Conservation (phyloP, 2,797 vertebrate species). For the Channa striata region DNA sequence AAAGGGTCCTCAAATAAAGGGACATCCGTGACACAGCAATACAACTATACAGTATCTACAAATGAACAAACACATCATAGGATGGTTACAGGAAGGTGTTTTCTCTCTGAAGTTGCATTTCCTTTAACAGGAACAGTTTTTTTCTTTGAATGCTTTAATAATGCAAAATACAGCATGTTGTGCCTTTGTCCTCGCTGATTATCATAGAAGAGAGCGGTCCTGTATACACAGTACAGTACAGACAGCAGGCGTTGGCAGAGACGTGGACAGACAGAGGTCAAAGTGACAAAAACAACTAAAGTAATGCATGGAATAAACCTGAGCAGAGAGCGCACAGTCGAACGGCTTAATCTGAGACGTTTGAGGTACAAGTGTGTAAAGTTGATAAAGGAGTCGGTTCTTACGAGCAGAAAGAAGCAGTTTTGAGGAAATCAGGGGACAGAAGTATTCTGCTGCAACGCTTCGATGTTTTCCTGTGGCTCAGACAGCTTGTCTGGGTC, state of each 20-base stretch:
- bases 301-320: neutral
- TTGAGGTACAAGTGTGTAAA: neutral
- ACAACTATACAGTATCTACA: slow-evolving; percentile 5
- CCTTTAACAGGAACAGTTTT: neutral
- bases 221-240: slow-evolving; percentile 34
- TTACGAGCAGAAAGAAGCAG: slow-evolving; percentile 22
- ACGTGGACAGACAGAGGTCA: slow-evolving; percentile 34
- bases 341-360: too few relatives aligned
- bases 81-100: slow-evolving; percentile 25
- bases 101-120: slow-evolving; percentile 49
- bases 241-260: slow-evolving; percentile 31
- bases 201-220: slow-evolving; percentile 46
- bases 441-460: slow-evolving; percentile 29
- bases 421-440: slow-evolving; percentile 34
- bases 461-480: slow-evolving; percentile 26
- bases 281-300: slow-evolving; percentile 30
- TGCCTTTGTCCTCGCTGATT: slow-evolving; percentile 10
- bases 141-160: neutral
- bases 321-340: too few relatives aligned
- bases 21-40: slow-evolving; percentile 36
- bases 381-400: slow-evolving; percentile 7
- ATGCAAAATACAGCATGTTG: neutral
- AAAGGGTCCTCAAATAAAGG: slow-evolving; percentile 42
- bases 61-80: slow-evolving; percentile 25
- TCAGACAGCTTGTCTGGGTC: too few relatives aligned